Conservation (phyloP, 1,140 invertebrate species). For the Drosophila novamexicana region DNA sequence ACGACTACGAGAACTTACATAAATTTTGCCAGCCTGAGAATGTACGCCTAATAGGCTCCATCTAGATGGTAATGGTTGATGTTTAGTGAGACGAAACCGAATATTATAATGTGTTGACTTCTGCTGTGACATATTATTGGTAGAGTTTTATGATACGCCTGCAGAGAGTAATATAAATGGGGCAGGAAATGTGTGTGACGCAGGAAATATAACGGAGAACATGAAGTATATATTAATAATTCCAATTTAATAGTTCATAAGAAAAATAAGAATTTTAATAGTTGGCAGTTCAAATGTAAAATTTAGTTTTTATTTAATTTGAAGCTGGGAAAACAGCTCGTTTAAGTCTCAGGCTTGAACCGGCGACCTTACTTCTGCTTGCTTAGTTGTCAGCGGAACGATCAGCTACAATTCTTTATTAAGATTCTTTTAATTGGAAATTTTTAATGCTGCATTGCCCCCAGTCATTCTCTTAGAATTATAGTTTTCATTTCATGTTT, state of each 20-base stretch:
- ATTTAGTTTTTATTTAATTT: too few relatives aligned
- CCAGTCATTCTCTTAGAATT: neutral
- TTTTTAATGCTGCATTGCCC: too few relatives aligned
- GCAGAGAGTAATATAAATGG: neutral
- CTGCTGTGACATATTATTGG: neutral
- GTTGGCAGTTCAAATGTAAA: too few relatives aligned
- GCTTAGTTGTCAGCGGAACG: too few relatives aligned
- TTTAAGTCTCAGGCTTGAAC: too few relatives aligned
- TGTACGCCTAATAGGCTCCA: constrained; percentile 9
- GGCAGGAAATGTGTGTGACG: neutral
- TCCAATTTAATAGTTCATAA: neutral
- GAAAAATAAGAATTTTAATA: too few relatives aligned
- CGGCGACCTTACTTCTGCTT: too few relatives aligned
- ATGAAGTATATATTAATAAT: neutral
- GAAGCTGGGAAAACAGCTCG: too few relatives aligned
- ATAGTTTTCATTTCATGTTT: neutral
- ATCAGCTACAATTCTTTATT: too few relatives aligned
- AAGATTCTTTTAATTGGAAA: too few relatives aligned
- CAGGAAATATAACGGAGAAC: neutral
- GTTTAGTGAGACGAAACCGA: constrained; percentile 11
- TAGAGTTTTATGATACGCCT: neutral
- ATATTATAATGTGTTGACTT: constrained; percentile 9
- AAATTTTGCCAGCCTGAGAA: constrained; percentile 18
- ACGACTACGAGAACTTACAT: constrained; percentile 20
- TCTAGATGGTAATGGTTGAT: constrained; percentile 9